A percentile compares a stretch with the other conserved stretches of the same genome.
phyloP scores from a whole-genome alignment of 2,797 vertebrate genomes.

The Pangasius larnaudii region DNA sequence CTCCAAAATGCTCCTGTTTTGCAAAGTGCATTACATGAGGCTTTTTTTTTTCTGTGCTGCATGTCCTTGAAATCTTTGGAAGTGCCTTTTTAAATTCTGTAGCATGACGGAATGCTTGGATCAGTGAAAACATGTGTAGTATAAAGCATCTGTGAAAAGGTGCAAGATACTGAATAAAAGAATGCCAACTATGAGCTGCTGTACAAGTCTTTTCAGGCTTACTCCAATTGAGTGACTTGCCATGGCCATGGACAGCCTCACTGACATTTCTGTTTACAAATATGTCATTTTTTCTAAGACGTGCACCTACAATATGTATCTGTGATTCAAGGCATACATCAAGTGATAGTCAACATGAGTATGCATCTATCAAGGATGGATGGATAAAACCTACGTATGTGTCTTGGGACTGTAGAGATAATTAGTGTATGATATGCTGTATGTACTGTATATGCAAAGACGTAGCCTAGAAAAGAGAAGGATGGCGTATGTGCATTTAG shows the following conservation, averaged over 20 bases:
- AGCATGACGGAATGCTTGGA: slow-evolving; percentile 17
- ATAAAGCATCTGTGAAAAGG: slow-evolving; percentile 19
- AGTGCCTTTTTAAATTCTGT: slow-evolving; percentile 16
- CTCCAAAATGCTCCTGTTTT: not conserved
- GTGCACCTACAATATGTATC: not conserved
- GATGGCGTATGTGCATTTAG: not conserved
- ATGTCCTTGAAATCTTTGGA: slow-evolving; percentile 39
- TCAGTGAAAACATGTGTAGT: slow-evolving; percentile 21
- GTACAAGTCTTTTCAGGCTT: slow-evolving; percentile 11
- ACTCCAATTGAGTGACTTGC: slow-evolving; percentile 11
- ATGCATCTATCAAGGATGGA: not conserved
- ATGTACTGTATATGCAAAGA: not conserved
- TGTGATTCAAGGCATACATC: not conserved
- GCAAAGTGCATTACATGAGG: slow-evolving; percentile 23
- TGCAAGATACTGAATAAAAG: slow-evolving; percentile 21
- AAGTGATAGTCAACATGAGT: not conserved
- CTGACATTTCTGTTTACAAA: not conserved
- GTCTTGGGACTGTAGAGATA: not conserved
- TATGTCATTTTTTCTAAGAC: not conserved
- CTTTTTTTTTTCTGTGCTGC: not conserved
- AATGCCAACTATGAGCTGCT: slow-evolving; percentile 31
- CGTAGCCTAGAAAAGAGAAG: not conserved
- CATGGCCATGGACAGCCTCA: not conserved
- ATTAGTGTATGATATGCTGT: not conserved
- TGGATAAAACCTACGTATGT: not conserved